phyloP scores from a whole-genome alignment of 2,113 vertebrate genomes.

The Chloroceryle aenea region DNA sequence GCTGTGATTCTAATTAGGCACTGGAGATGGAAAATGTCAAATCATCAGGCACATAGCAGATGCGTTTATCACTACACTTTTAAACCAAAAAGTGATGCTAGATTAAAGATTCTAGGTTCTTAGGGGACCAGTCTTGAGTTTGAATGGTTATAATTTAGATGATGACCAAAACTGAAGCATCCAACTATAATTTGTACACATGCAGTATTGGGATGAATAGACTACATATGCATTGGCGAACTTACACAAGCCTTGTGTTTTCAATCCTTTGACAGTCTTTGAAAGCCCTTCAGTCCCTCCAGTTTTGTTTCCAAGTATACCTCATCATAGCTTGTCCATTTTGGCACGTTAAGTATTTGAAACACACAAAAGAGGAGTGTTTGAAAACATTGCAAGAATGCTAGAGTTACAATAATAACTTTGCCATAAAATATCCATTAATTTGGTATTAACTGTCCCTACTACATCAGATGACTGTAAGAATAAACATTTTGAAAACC shows the following conservation, averaged over 20 bases:
- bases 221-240: neutral
- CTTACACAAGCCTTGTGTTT: neutral
- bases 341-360: constrained; percentile 25
- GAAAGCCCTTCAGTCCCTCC: neutral
- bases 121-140: neutral
- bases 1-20: neutral
- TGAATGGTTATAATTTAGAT: neutral
- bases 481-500: neutral
- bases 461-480: neutral
- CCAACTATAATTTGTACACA: neutral
- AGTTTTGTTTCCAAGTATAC: constrained; percentile 11
- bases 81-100: neutral
- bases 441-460: constrained; percentile 46
- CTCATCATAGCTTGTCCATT: neutral
- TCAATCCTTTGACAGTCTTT: neutral
- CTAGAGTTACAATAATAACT: constrained; percentile 45
- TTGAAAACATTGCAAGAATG: neutral
- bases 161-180: neutral
- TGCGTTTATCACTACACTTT: neutral
- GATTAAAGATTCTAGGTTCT: neutral
- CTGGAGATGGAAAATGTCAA: neutral
- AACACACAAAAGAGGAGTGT: neutral
- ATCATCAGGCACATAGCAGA: neutral
- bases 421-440: constrained; percentile 41
- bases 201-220: neutral